Conservation (phyloP, 2,113 vertebrate genomes). For the Channa maculata region DNA sequence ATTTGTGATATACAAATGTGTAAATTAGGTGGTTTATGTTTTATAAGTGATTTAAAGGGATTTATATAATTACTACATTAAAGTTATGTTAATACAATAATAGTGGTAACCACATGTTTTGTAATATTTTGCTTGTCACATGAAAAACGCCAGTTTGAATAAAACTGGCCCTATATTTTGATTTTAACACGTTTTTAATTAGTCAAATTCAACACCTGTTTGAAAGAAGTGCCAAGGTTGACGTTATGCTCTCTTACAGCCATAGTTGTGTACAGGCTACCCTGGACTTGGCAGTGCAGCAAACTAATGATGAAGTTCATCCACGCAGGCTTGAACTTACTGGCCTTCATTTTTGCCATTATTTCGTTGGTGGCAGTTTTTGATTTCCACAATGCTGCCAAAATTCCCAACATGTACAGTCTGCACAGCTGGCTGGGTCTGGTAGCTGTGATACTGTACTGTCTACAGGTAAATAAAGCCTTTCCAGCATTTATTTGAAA, state of each 20-base stretch:
- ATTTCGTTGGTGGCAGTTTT: conserved; percentile 91
- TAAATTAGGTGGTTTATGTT: too few species aligned
- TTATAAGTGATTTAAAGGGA: too few species aligned
- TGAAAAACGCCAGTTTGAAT: too few species aligned
- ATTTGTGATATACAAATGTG: too few species aligned
- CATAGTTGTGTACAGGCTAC: conserved; percentile 90
- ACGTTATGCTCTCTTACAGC: conserved; percentile 65
- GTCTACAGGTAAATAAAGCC: conserved; percentile 87
- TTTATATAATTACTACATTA: too few species aligned
- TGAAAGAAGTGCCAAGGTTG: too few species aligned
- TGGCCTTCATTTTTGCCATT: conserved; percentile 86
- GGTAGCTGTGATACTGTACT: conserved; percentile 85
- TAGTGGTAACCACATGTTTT: too few species aligned
- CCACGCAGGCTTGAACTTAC: conserved; percentile 90
- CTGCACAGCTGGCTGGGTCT: conserved; percentile 98
- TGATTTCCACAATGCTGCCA: conserved; percentile 88
- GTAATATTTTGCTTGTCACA: too few species aligned
- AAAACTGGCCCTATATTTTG: too few species aligned
- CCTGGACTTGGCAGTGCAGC: conserved; percentile 96
- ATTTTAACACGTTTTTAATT: too few species aligned
- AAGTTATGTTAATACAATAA: too few species aligned
- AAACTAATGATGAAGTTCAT: conserved; percentile 94
- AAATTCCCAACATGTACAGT: conserved; percentile 96
- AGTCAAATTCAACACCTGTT: too few species aligned
- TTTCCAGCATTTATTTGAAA: neutral